These are phyloP conservation scores for Nezara viridula DNA, from an alignment of 2,888 invertebrate genomes.

Conservation along the genomic window DNA sequence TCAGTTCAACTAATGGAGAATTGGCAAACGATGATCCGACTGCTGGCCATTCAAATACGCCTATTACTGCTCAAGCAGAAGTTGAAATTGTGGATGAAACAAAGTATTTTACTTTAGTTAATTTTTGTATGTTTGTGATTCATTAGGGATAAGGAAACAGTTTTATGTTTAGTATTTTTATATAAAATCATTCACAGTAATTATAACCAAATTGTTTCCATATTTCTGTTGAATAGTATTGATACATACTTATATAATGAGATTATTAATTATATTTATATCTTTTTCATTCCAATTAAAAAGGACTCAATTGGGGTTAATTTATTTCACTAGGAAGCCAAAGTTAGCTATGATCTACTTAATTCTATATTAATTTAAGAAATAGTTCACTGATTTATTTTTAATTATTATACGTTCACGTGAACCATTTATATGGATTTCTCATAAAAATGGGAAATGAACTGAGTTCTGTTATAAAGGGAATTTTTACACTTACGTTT, in stretches of 20 bases:
- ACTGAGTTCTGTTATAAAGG: background rate
- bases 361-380: background rate
- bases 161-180: no score
- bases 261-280: no score
- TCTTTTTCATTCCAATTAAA: background rate
- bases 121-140: background rate
- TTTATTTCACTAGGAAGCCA: background rate
- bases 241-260: no score
- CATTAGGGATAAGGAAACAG: constrained; percentile 2
- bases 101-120: constrained; percentile 78
- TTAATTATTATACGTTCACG: no score
- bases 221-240: background rate
- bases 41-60: constrained; percentile 97
- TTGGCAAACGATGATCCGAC: constrained; percentile 95
- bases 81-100: constrained; percentile 97
- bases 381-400: no score
- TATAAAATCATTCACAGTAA: no score
- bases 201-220: background rate
- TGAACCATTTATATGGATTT: no score
- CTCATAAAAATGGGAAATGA: no score
- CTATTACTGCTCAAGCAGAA: constrained; percentile 93
- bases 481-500: background rate
- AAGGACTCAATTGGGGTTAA: background rate
- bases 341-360: background rate
- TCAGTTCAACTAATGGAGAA: constrained; percentile 97